Conservation (phyloP, 2,113 vertebrate genomes). For the Ciconia boyciana region DNA sequence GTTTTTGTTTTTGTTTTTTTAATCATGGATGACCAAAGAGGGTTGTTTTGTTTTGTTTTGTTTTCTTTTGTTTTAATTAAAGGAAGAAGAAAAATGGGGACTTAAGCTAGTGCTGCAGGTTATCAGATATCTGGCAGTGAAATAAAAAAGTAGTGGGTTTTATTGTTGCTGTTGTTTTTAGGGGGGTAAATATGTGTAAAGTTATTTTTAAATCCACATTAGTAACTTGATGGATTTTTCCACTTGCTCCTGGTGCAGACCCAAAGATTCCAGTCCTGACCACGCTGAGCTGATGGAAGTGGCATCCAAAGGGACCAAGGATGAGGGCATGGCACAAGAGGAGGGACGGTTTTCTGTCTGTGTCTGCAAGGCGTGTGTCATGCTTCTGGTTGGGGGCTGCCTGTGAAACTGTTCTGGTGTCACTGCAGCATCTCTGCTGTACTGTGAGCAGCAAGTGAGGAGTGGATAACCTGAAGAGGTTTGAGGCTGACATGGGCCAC, state of each 20-base stretch:
- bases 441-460: background rate
- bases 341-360: background rate
- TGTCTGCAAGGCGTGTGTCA: background rate
- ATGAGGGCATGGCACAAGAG: background rate
- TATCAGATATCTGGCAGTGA: conserved; percentile 48
- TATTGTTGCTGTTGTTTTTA: background rate
- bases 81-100: background rate
- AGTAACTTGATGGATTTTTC: conserved; percentile 59
- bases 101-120: conserved; percentile 10
- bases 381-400: background rate
- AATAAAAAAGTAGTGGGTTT: conserved; percentile 23
- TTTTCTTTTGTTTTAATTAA: conserved; percentile 37
- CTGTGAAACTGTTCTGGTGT: background rate
- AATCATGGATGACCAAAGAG: conserved; percentile 20
- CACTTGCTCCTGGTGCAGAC: background rate
- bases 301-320: background rate
- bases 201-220: conserved; percentile 69
- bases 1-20: background rate
- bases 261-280: background rate
- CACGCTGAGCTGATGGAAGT: background rate
- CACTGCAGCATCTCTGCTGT: background rate
- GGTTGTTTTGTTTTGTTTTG: conserved; percentile 13
- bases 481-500: background rate
- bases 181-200: background rate
- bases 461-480: background rate